These are phyloP conservation scores for Mnemiopsis leidyi DNA, from an alignment of 37 sponge, comb jelly and placozoan species.

Conservation along the genomic window DNA sequence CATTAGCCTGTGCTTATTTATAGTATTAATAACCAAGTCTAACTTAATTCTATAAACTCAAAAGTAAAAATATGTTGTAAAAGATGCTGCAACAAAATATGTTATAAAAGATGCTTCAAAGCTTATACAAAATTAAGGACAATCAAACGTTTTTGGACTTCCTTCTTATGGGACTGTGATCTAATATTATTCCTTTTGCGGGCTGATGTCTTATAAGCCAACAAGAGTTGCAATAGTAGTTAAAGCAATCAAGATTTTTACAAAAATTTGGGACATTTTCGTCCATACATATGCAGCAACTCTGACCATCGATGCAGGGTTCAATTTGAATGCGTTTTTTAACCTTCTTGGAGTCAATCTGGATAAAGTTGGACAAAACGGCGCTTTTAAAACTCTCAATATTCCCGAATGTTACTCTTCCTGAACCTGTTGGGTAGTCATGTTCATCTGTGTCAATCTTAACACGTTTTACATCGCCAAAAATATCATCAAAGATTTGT, in stretches of 20 bases:
- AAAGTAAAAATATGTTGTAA: no score
- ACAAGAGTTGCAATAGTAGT: conserved; percentile 27
- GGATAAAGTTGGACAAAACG: conserved; percentile 89
- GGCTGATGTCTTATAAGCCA: conserved; percentile 20
- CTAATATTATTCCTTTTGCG: background rate
- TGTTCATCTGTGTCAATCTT: conserved; percentile 92
- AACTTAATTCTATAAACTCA: no score
- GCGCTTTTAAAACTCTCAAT: conserved; percentile 88
- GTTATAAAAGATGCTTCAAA: background rate
- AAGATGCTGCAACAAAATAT: no score
- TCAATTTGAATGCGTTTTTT: conserved; percentile 47
- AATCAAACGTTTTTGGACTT: conserved; percentile 41
- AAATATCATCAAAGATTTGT: conserved; percentile 92
- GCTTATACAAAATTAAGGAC: no score
- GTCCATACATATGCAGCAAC: background rate
- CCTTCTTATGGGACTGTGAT: conserved; percentile 4
- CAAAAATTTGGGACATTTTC: conserved; percentile 61
- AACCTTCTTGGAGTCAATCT: conserved; percentile 74
- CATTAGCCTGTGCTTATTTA: no score
- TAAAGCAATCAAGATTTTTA: background rate
- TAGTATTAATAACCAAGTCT: no score
- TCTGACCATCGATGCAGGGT: conserved; percentile 56
- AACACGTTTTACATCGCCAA: conserved; percentile 96
- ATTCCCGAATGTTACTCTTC: conserved; percentile 90
- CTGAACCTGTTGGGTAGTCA: conserved; percentile 98